Evolutionary conservation across 2,797 vertebrate genomes (phyloP).

Genomic region (Muscicapa comitata): DNA sequence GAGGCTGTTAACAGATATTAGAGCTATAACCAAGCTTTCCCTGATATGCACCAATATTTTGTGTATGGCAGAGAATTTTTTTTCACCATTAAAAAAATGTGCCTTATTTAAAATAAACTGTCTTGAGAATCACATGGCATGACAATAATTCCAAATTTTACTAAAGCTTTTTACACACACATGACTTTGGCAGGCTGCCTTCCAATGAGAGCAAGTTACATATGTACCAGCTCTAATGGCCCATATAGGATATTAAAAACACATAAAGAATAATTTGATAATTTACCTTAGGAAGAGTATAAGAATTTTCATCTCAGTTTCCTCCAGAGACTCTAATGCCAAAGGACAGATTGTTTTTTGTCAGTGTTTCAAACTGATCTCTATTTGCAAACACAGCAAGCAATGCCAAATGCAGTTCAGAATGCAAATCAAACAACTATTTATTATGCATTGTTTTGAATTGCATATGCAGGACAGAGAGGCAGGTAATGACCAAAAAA

Average conservation of each 20-base stretch:
- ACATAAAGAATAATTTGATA: neutral
- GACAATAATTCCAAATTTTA: neutral
- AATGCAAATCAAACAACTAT: neutral
- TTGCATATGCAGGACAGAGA: neutral
- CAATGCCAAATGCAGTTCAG: neutral
- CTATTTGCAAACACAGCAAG: constrained; percentile 48
- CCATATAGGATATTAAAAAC: neutral
- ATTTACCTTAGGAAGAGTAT: neutral
- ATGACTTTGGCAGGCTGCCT: neutral
- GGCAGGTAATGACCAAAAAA: neutral
- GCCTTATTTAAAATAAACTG: neutral
- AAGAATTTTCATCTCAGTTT: neutral
- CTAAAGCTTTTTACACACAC: neutral
- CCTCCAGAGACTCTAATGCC: neutral
- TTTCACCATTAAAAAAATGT: neutral
- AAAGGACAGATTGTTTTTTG: neutral
- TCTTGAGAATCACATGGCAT: neutral
- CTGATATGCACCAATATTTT: neutral
- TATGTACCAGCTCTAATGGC: neutral
- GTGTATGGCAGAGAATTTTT: neutral
- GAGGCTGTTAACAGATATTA: neutral
- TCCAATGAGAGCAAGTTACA: neutral
- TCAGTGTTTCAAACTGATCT: constrained; percentile 30
- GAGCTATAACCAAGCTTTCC: neutral
- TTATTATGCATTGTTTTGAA: neutral